Evolutionary conservation across 2,113 vertebrate species (phyloP).

Genomic region (Muntiacus reevesi): DNA sequence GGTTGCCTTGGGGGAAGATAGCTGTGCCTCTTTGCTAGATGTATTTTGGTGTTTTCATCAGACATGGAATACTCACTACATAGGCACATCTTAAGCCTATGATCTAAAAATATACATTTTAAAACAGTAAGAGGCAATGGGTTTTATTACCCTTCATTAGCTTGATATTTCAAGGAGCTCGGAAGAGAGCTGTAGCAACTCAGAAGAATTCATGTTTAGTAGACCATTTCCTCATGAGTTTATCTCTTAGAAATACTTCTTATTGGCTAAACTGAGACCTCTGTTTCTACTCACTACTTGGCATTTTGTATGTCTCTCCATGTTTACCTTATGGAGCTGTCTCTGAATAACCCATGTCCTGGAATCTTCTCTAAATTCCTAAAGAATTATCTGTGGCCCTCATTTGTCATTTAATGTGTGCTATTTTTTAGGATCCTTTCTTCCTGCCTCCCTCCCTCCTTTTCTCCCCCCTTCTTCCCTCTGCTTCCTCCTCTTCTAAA

Average conservation of each 20-base stretch:
- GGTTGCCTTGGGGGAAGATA: not conserved
- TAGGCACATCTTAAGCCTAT: not conserved
- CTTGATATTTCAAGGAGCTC: not conserved
- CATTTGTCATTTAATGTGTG: not conserved
- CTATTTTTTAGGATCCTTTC: not conserved
- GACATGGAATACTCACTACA: not conserved
- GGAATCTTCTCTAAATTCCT: not conserved
- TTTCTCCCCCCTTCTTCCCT: no score
- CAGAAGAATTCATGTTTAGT: not conserved
- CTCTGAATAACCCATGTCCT: not conserved
- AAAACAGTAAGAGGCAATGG: not conserved
- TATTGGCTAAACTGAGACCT: constrained; percentile 4
- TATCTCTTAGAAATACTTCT: constrained; percentile 37
- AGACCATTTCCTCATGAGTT: not conserved
- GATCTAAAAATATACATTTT: not conserved
- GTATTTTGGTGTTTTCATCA: not conserved
- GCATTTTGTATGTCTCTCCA: not conserved
- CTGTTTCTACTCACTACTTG: constrained; percentile 18
- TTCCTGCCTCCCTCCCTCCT: not conserved
- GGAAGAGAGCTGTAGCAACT: constrained; percentile 19
- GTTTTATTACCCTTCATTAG: not conserved
- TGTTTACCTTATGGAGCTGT: not conserved
- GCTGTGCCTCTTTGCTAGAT: not conserved
- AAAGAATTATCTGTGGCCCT: not conserved
- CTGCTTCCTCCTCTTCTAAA: not conserved